Conservation (phyloP, 2,113 vertebrate genomes). For the Phylloscopus trochiloides region DNA sequence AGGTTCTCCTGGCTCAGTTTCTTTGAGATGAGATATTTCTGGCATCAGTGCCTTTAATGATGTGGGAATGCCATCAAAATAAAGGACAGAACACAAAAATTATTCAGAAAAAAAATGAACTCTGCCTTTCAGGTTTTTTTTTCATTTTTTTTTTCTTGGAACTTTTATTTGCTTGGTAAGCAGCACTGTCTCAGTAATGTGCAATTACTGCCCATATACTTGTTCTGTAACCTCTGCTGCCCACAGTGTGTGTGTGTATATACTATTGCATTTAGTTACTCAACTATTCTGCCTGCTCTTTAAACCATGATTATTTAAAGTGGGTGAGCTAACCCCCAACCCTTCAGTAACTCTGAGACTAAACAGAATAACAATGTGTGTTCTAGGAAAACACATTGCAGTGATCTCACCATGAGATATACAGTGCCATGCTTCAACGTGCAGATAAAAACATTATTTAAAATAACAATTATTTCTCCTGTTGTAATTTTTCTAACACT, state of each 20-base stretch:
- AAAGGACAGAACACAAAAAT: background rate
- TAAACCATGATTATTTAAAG: conserved; percentile 26
- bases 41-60: background rate
- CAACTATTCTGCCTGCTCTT: background rate
- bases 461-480: conserved; percentile 16
- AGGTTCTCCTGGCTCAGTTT: background rate
- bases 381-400: background rate
- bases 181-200: background rate
- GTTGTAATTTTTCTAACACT: background rate
- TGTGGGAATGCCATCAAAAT: background rate
- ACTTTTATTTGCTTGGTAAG: background rate
- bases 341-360: background rate
- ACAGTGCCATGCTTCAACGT: background rate
- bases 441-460: background rate
- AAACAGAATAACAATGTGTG: background rate
- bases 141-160: background rate
- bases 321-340: background rate
- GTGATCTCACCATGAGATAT: background rate
- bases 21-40: background rate
- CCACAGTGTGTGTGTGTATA: background rate
- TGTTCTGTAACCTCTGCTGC: conserved; percentile 7
- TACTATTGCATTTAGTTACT: background rate
- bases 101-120: background rate
- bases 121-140: background rate
- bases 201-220: background rate